Evolutionary conservation across 2,113 vertebrate species (phyloP).

Genomic region (Corythornis cristatus): DNA sequence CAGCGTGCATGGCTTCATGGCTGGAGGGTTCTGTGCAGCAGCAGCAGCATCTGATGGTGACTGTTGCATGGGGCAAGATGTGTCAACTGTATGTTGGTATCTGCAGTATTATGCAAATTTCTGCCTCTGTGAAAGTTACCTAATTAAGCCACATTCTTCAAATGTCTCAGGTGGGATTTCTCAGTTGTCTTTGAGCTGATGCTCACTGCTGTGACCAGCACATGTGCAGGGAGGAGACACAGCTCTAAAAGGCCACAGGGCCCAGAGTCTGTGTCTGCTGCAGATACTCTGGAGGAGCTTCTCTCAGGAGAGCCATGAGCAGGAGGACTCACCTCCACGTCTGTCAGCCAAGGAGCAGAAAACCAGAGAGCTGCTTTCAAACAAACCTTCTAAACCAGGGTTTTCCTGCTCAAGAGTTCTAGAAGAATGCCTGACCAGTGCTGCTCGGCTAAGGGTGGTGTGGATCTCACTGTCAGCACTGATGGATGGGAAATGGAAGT

Average conservation of each 20-base stretch:
- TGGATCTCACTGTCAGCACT: neutral
- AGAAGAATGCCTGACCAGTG: neutral
- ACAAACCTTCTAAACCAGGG: neutral
- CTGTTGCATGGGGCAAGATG: neutral
- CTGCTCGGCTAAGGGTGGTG: neutral
- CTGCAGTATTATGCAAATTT: neutral
- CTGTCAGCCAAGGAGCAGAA: neutral
- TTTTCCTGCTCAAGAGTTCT: neutral
- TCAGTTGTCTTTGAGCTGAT: no score
- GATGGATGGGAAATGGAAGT: neutral
- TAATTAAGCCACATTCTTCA: neutral
- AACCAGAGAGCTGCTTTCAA: neutral
- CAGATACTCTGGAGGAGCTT: neutral
- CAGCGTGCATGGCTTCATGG: neutral
- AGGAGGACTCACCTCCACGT: neutral
- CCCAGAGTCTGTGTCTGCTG: neutral
- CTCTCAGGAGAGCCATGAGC: neutral
- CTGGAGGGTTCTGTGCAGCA: neutral
- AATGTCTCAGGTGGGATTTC: neutral
- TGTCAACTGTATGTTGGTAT: neutral
- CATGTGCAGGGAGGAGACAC: neutral
- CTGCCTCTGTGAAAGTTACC: neutral
- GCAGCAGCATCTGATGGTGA: neutral
- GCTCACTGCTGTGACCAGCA: neutral
- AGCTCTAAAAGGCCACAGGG: rapidly evolving